These are phyloP conservation scores for human (Homo sapiens) DNA, from an alignment of 2,113 vertebrate species.

Conservation along the genomic window DNA sequence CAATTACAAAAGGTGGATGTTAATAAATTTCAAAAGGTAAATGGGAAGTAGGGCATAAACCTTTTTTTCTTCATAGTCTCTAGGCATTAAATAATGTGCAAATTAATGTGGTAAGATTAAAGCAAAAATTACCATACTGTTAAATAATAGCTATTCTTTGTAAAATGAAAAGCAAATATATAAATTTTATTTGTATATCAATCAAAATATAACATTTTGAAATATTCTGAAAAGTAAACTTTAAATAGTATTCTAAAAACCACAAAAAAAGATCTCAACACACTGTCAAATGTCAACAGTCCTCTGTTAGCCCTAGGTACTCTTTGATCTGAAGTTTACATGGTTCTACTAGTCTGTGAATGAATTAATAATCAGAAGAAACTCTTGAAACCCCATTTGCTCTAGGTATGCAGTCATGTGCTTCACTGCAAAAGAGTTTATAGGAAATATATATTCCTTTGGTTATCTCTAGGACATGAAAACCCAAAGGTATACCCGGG, in stretches of 20 bases:
- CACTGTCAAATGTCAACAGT: not conserved
- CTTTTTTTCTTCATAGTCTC: not conserved
- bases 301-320: not conserved
- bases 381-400: constrained; percentile 17
- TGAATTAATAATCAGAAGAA: constrained; percentile 26
- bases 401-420: not conserved
- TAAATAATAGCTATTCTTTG: not conserved
- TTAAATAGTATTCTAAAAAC: not conserved
- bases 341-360: not conserved
- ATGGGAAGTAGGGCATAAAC: not conserved
- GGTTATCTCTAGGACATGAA: not conserved
- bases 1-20: not conserved
- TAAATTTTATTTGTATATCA: not conserved
- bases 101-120: not conserved
- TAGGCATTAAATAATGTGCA: not conserved
- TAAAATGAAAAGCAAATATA: not conserved
- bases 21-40: not conserved
- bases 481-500: not conserved
- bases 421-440: not conserved
- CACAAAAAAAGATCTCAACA: not conserved
- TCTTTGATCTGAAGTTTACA: not conserved
- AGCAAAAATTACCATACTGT: not conserved
- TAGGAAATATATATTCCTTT: constrained; percentile 27
- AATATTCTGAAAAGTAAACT: not conserved
- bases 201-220: constrained; percentile 17